Percentiles rank a stretch among this genome's conserved stretches.
phyloP scores from a whole-genome alignment of 2,113 vertebrate species.

The Xenopus laevis region DNA sequence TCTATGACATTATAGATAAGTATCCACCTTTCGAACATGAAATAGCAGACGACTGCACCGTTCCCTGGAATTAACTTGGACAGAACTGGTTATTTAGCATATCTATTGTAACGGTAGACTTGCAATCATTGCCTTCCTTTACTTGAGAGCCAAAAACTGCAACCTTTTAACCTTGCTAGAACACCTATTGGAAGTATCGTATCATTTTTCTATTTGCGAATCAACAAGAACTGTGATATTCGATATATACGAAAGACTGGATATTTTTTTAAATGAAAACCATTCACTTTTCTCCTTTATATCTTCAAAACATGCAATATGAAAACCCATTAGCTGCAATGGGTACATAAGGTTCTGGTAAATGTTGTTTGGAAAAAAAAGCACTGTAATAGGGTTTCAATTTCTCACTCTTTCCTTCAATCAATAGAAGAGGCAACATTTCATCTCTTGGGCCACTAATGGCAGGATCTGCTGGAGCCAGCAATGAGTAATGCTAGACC shows the following conservation, averaged over 20 bases:
- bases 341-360: conserved; percentile 56
- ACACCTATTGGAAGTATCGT: conserved; percentile 10
- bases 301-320: conserved; percentile 31
- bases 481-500: conserved; percentile 91
- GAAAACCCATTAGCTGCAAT: conserved; percentile 57
- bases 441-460: conserved; percentile 90
- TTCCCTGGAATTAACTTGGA: too few species aligned
- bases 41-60: too few species aligned
- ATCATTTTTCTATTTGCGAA: conserved; percentile 20
- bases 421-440: conserved; percentile 93
- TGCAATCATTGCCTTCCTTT: too few species aligned
- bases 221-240: conserved; percentile 27
- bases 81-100: too few species aligned
- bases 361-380: conserved; percentile 56
- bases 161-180: conserved; percentile 37
- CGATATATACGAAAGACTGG: conserved; percentile 19
- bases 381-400: conserved; percentile 69
- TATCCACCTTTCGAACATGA: too few species aligned
- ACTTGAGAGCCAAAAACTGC: neutral
- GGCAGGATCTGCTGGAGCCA: conserved; percentile 88
- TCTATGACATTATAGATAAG: too few species aligned
- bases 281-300: conserved; percentile 11
- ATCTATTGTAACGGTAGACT: too few species aligned
- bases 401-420: conserved; percentile 84
- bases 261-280: conserved; percentile 8